A percentile compares a stretch with the other conserved stretches of the same genome.
Evolutionary conservation across 1,140 invertebrate species (phyloP).

Genomic region (Pogonomyrmex barbatus): DNA sequence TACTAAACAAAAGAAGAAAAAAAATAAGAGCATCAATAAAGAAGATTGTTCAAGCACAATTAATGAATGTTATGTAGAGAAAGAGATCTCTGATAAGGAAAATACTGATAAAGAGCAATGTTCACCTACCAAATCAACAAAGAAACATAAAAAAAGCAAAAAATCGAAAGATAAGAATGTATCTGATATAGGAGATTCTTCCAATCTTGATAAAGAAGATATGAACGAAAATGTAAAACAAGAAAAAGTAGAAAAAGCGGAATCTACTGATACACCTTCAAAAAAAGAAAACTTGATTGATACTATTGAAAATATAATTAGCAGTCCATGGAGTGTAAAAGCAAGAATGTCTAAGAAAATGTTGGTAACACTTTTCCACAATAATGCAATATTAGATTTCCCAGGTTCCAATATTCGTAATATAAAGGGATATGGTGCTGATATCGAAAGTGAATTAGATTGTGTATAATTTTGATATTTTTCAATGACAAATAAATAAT

Average conservation of each 20-base stretch:
- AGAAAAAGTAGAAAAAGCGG: constrained; percentile 14
- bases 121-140: constrained; percentile 7
- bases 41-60: not conserved
- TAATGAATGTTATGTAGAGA: not conserved
- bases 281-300: constrained; percentile 44
- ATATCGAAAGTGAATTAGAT: constrained; percentile 8
- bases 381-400: constrained; percentile 77
- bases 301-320: not conserved
- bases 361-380: constrained; percentile 77
- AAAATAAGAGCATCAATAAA: constrained; percentile 2
- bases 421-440: constrained; percentile 80
- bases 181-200: constrained; percentile 6
- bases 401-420: constrained; percentile 82
- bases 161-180: constrained; percentile 44
- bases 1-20: constrained; percentile 46
- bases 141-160: constrained; percentile 51
- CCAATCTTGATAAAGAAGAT: constrained; percentile 10
- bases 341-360: constrained; percentile 75
- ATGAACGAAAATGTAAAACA: constrained; percentile 1
- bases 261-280: not conserved
- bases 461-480: constrained; percentile 10
- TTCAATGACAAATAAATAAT: not conserved
- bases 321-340: constrained; percentile 55
- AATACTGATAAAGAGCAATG: constrained; percentile 51
- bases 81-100: constrained; percentile 54